phyloP scores from a whole-genome alignment of 1,140 invertebrate genomes.

The Frieseomelitta varia region DNA sequence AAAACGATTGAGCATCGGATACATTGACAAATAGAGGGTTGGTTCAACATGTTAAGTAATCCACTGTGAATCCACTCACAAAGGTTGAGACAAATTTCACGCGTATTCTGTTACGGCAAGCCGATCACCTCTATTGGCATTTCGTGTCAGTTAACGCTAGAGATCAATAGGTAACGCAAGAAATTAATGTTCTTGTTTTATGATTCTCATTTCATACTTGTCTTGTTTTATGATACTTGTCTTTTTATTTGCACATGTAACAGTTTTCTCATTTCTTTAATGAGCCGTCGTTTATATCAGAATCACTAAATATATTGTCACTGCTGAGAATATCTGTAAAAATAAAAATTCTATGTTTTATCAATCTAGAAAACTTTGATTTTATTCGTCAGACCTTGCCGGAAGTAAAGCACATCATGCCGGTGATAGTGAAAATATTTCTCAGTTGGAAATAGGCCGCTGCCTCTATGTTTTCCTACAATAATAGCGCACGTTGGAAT shows the following conservation, averaged over 20 bases:
- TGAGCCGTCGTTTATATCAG: slow-evolving; percentile 48
- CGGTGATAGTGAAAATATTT: slow-evolving; percentile 52
- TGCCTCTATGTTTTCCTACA: slow-evolving; percentile 60
- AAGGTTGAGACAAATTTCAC: slow-evolving; percentile 35
- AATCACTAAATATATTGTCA: slow-evolving; percentile 68
- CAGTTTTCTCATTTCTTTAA: neutral
- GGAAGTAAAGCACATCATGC: slow-evolving; percentile 58
- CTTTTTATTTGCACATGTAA: neutral
- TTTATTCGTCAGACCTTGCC: slow-evolving; percentile 18
- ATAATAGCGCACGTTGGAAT: neutral
- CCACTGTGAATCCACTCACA: neutral
- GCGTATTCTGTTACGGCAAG: slow-evolving; percentile 36
- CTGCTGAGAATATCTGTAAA: slow-evolving; percentile 65
- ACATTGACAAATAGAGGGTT: neutral
- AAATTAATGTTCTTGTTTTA: no score
- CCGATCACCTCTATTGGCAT: neutral
- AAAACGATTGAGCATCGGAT: neutral
- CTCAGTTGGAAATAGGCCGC: slow-evolving; percentile 60
- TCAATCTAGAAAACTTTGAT: neutral
- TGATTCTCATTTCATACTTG: neutral
- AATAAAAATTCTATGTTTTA: neutral
- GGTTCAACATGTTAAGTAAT: neutral
- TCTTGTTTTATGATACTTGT: neutral
- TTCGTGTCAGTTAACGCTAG: neutral
- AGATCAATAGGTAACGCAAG: slow-evolving; percentile 25